A percentile compares a stretch with the other conserved stretches of the same genome.
Evolutionary conservation across 2,888 invertebrate genomes (phyloP).

Genomic region (Papilio elwesi): DNA sequence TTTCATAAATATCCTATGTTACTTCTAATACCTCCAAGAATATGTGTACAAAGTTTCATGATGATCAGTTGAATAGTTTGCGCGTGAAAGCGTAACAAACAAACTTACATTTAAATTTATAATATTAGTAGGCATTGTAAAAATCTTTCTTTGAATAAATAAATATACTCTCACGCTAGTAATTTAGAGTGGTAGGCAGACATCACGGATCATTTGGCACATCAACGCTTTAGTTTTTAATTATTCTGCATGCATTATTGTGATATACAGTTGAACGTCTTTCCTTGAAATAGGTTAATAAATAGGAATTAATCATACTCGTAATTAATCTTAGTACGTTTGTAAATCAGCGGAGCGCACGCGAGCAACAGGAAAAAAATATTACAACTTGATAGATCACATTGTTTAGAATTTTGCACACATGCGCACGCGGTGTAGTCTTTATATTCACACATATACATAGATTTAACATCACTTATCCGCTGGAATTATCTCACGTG

Average conservation of each 20-base stretch:
- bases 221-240: too few relatives aligned
- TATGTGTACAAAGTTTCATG: too few relatives aligned
- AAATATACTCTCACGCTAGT: too few relatives aligned
- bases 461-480: background rate
- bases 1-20: too few relatives aligned
- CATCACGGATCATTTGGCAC: too few relatives aligned
- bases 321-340: constrained; percentile 6
- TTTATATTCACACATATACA: background rate
- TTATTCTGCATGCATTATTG: background rate
- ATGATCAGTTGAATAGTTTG: too few relatives aligned
- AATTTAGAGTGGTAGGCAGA: too few relatives aligned
- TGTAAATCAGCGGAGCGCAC: constrained; percentile 12
- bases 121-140: too few relatives aligned
- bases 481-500: background rate
- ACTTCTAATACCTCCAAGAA: too few relatives aligned
- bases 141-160: too few relatives aligned
- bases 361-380: constrained; percentile 32
- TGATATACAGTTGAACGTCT: background rate
- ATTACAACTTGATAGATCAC: background rate
- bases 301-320: background rate
- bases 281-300: constrained; percentile 1
- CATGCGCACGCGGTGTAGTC: background rate
- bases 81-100: too few relatives aligned
- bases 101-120: too few relatives aligned
- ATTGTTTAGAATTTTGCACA: constrained; percentile 6